Evolutionary conservation across 2,888 invertebrate species (phyloP), one percentile per base, ranked within the genome.

Genomic region (Campoplex capitator): DNA sequence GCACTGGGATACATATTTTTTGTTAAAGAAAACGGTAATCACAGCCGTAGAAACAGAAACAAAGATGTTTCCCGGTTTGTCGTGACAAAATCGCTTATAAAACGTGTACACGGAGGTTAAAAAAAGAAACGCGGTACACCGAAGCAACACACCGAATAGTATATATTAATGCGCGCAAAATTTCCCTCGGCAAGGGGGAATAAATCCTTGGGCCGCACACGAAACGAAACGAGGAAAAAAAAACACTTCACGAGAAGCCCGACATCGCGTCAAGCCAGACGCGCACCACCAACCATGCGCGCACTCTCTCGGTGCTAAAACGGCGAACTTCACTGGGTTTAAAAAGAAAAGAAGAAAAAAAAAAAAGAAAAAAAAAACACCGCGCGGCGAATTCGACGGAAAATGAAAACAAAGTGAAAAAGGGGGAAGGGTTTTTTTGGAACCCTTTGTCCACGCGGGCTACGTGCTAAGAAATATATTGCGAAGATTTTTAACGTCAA

Each of bases 1-100:
- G 97, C 97, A 96, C 97, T 97, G 90, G 97, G 97, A 96, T 97
- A 97, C 97, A 97, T 97, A 95, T 96, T 96, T 95, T 96, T 96
- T 95, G 94, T 95, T 6, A 6, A 38, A 95, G 74, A 62, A 76
- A 81, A 74, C 67, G 79, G 28, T 23, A 62, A 68, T 70, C 75
- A 74, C 79, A 67, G 80, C 71, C 35, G 58, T 71, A 71, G 68
- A 45, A 67, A 62, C 13, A 67, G 23, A 48, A 56, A 58, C 45
- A 65, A 45, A 28, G 9, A 68, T 68, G 68, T 28, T 79, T 42
- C 83, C 23, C 8, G 35, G 65, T 82, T 70, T 75, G 42, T 42
- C 51, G 48, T 35, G 51, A 23, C 38, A 6, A 23, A 23, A 67
- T 35, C 67, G 54, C 23, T 77, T 62, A 32, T 16, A 16, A 87